These are phyloP conservation scores for Chrysocyon brachyurus DNA, from an alignment of 2,797 vertebrate species.

Conservation along the genomic window DNA sequence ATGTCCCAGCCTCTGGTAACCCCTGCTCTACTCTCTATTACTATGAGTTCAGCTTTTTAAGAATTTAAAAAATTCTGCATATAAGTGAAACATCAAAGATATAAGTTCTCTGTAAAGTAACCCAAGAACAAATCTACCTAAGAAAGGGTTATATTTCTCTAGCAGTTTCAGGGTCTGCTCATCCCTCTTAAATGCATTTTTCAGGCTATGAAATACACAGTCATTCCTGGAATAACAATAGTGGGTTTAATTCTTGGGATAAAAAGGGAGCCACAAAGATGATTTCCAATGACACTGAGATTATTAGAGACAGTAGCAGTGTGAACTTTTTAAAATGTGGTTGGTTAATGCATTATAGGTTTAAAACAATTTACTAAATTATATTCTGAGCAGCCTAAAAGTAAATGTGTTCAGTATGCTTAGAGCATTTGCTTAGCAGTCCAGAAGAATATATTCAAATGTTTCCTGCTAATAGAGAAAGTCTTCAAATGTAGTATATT, in stretches of 20 bases:
- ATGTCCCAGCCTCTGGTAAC: neutral
- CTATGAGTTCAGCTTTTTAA: neutral
- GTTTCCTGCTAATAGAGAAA: neutral
- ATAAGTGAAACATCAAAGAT: neutral
- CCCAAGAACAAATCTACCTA: neutral
- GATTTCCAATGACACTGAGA: neutral
- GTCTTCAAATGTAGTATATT: neutral
- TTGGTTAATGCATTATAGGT: constrained; percentile 27
- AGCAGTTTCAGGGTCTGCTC: neutral
- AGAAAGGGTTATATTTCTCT: neutral
- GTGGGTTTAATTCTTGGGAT: constrained; percentile 4
- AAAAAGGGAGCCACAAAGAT: constrained; percentile 11
- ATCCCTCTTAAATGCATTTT: neutral
- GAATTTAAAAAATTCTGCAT: neutral
- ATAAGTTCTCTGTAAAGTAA: constrained; percentile 13
- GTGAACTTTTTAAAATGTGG: constrained; percentile 50
- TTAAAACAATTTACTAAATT: constrained; percentile 58
- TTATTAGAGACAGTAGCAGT: neutral
- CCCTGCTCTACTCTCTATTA: neutral
- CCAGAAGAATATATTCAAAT: neutral
- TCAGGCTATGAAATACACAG: constrained; percentile 17
- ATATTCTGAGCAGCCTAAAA: neutral
- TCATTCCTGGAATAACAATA: constrained; percentile 40
- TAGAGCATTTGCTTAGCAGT: neutral
- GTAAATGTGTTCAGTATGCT: constrained; percentile 28